Conservation (phyloP, 2,113 vertebrate genomes). For the Chrysochloris asiatica region DNA sequence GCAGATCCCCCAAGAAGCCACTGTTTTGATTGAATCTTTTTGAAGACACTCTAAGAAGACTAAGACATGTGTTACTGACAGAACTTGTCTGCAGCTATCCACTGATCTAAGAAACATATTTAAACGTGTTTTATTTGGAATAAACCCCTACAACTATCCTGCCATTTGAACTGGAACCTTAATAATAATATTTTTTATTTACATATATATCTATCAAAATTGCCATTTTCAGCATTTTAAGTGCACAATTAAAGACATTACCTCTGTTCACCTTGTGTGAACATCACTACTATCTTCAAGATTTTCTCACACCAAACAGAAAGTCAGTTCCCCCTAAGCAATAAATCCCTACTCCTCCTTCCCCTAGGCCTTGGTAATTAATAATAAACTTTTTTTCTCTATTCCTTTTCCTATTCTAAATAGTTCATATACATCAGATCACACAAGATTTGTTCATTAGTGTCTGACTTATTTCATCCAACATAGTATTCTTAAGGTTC, state of each 20-base stretch:
- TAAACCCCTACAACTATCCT: too few species aligned
- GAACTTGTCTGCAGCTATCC: too few species aligned
- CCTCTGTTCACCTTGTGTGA: neutral
- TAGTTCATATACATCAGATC: neutral
- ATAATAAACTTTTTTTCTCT: neutral
- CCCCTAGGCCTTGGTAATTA: neutral
- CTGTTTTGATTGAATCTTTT: too few species aligned
- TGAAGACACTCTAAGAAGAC: too few species aligned
- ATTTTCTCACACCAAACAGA: neutral
- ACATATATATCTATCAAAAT: too few species aligned
- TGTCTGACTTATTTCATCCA: neutral
- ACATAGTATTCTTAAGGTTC: neutral
- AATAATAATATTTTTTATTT: too few species aligned
- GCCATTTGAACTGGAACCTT: too few species aligned
- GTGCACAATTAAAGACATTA: neutral
- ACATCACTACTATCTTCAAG: neutral
- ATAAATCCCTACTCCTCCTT: neutral
- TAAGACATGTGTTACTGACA: too few species aligned
- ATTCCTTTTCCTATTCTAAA: neutral
- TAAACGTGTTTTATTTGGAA: too few species aligned
- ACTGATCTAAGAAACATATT: too few species aligned
- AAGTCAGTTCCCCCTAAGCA: neutral
- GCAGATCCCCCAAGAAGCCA: too few species aligned
- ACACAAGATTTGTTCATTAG: neutral
- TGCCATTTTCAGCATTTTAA: neutral